Base-by-base conservation (phyloP, 2,113 vertebrate species). In the Xiphophorus maculatus region DNA sequence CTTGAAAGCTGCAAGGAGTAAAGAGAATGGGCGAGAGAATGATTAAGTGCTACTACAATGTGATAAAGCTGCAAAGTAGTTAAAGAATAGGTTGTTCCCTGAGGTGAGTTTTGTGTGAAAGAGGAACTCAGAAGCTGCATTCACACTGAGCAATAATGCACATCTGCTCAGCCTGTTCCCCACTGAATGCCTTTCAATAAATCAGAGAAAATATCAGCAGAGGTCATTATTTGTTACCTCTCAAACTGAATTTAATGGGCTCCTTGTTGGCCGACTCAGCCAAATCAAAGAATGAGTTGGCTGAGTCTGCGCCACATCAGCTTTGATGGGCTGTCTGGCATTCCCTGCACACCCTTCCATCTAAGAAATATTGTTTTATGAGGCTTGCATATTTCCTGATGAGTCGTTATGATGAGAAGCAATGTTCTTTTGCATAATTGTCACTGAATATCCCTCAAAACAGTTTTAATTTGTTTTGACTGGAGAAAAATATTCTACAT, bases 401-500 rank as follows among this genome's bases (percentile, higher is more conserved):
- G 63, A 58, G 27, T 64, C 19, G 74, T 67, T 25, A 68, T 19
- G 29, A 74, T 42, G 28, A 54, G 5, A 0, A 11, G 29, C 19
- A 62, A 60, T 85, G 78, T 82, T 80, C 71, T 5, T 51, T 63
- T 71, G 71, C 74, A 88, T 86, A 79, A 84, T 84, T 68, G 81
- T 66, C 58, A 44, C 30, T 61, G 4, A 30, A 62, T 27, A 25
- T 42, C 17, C 32, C 61, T 69, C 33, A 40, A 69, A 80, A 42
- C 76, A 25, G 63, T 65, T 79, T 58, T 67, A 19, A 84, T 85
- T 77, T 75, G 67, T 80, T 71, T 67, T 80, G 37, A 37, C 66
- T 12, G 28, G 19, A 2, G 30, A 61, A 54, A 11, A 14, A 12
- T 35, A 19, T 67, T 63, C 67, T 75, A 7, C 61, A 66, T 40